A percentile compares a stretch with the other conserved stretches of the same genome.
These are phyloP conservation scores for Rhagologus leucostigma DNA, from an alignment of 2,113 vertebrate genomes.

Conservation along the genomic window DNA sequence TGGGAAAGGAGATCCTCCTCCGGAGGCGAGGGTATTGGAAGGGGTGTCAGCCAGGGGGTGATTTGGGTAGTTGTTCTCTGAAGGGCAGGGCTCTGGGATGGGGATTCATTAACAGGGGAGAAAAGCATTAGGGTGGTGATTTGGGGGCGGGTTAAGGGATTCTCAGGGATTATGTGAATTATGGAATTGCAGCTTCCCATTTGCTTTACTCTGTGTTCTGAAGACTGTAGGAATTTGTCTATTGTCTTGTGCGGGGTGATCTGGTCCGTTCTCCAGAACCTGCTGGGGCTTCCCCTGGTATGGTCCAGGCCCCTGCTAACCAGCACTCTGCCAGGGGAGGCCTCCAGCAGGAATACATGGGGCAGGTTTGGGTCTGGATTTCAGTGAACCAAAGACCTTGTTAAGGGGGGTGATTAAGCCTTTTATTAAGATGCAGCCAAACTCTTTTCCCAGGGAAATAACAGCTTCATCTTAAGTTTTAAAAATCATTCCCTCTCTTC, in stretches of 20 bases:
- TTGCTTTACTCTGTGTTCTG: constrained; percentile 58
- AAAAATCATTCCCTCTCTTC: constrained; percentile 55
- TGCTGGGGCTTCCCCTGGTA: neutral
- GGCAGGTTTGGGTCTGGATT: constrained; percentile 62
- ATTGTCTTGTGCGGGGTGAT: constrained; percentile 11
- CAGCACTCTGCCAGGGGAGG: neutral
- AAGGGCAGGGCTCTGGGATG: constrained; percentile 32
- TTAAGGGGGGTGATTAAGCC: constrained; percentile 57
- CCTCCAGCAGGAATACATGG: neutral
- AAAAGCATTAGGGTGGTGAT: constrained; percentile 61
- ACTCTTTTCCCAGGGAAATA: constrained; percentile 70
- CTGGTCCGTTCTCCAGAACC: constrained; percentile 54
- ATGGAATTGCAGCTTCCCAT: constrained; percentile 72
- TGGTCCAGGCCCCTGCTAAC: neutral
- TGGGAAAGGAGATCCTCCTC: constrained; percentile 34
- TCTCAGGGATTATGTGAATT: constrained; percentile 80
- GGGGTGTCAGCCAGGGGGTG: constrained; percentile 5
- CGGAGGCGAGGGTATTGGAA: neutral
- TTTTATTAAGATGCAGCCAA: constrained; percentile 69
- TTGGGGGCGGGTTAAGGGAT: constrained; percentile 71
- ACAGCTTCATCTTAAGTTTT: constrained; percentile 67
- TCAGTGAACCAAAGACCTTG: constrained; percentile 62
- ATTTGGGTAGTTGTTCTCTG: neutral
- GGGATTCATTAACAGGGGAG: constrained; percentile 17
- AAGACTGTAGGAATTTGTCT: constrained; percentile 40